Conservation (phyloP, 2,888 invertebrate species). For the Temnothorax rugatulus region DNA sequence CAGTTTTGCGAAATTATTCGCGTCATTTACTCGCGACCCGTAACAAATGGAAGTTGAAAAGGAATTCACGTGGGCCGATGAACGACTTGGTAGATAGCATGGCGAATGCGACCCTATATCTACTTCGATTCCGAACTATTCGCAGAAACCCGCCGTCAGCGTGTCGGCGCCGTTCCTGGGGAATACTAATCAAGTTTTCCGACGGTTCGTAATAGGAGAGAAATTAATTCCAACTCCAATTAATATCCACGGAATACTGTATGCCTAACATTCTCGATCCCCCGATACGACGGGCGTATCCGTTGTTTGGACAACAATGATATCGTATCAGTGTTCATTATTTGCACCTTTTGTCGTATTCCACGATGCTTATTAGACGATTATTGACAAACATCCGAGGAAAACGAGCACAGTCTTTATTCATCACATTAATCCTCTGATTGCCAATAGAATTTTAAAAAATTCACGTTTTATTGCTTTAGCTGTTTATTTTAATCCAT, state of each 20-base stretch:
- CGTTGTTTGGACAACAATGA: conserved; percentile 58
- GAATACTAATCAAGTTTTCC: conserved; percentile 82
- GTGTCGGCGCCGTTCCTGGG: conserved; percentile 70
- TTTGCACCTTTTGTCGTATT: not conserved
- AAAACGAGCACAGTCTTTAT: not conserved
- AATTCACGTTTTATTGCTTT: not conserved
- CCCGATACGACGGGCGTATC: conserved; percentile 56
- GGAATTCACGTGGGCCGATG: conserved; percentile 56
- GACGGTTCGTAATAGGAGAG: conserved; percentile 74
- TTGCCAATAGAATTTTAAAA: not conserved
- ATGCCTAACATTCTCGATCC: conserved; percentile 65
- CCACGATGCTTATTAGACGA: conserved; percentile 5
- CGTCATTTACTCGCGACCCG: conserved; percentile 52
- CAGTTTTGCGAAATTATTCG: conserved; percentile 62
- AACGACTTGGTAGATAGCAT: conserved; percentile 46
- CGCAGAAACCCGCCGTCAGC: conserved; percentile 76
- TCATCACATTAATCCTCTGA: not conserved
- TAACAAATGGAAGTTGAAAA: conserved; percentile 62
- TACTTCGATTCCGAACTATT: conserved; percentile 74
- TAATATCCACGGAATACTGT: conserved; percentile 74
- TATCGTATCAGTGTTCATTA: conserved; percentile 38
- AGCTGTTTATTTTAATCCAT: not conserved
- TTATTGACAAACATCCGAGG: not conserved
- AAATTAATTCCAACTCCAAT: conserved; percentile 78
- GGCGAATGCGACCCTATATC: conserved; percentile 58